These are phyloP conservation scores for Synergus japonicus DNA, from an alignment of 2,888 invertebrate genomes.

Conservation along the genomic window DNA sequence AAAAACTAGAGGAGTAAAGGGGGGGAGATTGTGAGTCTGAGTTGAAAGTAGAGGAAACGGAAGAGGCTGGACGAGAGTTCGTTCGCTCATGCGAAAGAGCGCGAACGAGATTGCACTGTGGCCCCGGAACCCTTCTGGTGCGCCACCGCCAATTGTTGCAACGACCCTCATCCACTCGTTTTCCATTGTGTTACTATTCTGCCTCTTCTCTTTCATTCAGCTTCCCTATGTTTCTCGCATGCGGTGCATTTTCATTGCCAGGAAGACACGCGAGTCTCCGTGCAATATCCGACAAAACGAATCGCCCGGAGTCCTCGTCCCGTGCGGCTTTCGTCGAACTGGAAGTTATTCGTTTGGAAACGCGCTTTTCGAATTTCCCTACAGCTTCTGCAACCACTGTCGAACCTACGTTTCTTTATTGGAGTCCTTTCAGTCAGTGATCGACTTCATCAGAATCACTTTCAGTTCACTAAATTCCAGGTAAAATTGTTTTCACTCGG, in stretches of 20 bases:
- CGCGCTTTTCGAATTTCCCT: constrained; percentile 16
- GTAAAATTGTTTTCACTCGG: constrained; percentile 28
- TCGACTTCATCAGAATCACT: constrained; percentile 40
- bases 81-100: constrained; percentile 67
- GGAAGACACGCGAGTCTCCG: constrained; percentile 55
- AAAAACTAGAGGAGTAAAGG: constrained; percentile 42
- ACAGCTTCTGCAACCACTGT: constrained; percentile 4
- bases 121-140: constrained; percentile 55
- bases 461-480: constrained; percentile 34
- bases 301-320: constrained; percentile 22
- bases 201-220: constrained; percentile 58
- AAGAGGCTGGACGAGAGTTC: constrained; percentile 53
- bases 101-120: constrained; percentile 70
- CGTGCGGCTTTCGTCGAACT: constrained; percentile 20
- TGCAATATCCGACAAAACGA: constrained; percentile 56
- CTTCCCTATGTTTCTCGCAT: constrained; percentile 49
- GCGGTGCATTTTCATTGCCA: constrained; percentile 63
- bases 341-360: constrained; percentile 37
- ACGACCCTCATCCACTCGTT: constrained; percentile 62
- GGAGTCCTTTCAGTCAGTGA: constrained; percentile 33
- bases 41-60: constrained; percentile 24
- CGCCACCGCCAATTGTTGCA: constrained; percentile 61
- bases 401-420: constrained; percentile 38
- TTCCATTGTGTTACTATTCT: constrained; percentile 67
- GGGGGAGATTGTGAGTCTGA: constrained; percentile 46